Base-by-base conservation (phyloP, 2,113 vertebrate genomes). In the Engraulis encrasicolus region DNA sequence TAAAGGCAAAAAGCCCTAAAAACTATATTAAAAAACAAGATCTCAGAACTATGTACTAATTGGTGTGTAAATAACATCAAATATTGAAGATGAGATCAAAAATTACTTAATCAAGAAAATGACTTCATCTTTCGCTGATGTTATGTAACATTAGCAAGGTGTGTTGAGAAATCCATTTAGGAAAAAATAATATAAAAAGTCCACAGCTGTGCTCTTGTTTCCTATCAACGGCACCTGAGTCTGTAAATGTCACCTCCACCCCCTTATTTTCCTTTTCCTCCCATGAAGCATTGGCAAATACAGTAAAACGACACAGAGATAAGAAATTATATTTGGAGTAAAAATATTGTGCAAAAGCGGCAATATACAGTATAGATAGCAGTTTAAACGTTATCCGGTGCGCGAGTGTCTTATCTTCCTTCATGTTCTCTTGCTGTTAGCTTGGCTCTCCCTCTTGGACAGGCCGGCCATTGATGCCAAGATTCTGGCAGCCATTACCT, bases 331-430 rank as follows among this genome's bases (percentile, higher is more conserved):
- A 85, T 85, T n/a, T 82, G 80, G 34, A 14, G 36, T 52, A 52
- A 81, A 85, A 89, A 81, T 84, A 80, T 87, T 85, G 87, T 84
- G 81, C 86, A 82, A 85, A 85, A 84, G 50, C 74, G 27, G 81
- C 48, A 49, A 61, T 79, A 45, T 45, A 82, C 48, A 49, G 78
- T 79, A 45, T 45, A 82, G 87, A 84, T 86, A 84, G 84, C 79
- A 50, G 50, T 78, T n/a, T 19, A 79, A 79, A 54, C 52, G 36
- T 48, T 82, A 37, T 45, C 80, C 77, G 74, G 58, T 86, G 61
- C 37, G 27, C 66, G n/a, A 52, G 74, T 34, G 80, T 50, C 54
- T 89, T 86, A 86, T 86, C 78, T 86, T 31, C 84, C 58, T 31
- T 61, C 27, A 81, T 58, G 52, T 40, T 19, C 84, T 58, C 45